These are phyloP conservation scores for Drosophila testacea DNA, from an alignment of 2,888 invertebrate species.

Conservation along the genomic window DNA sequence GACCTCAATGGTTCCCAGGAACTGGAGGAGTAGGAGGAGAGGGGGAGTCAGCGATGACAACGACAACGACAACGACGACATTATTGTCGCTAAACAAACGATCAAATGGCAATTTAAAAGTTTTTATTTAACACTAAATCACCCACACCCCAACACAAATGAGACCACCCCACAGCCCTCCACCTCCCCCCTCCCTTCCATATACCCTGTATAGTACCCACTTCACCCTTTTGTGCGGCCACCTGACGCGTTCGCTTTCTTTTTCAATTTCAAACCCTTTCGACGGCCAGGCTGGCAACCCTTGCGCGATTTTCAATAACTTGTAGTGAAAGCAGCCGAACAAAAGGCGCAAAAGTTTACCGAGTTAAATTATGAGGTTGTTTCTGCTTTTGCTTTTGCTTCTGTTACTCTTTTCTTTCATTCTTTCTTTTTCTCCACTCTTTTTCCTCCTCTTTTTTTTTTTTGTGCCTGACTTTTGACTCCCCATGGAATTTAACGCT, in stretches of 20 bases:
- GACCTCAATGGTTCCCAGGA: constrained; percentile 30
- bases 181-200: not conserved
- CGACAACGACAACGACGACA: constrained; percentile 65
- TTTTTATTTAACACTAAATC: constrained; percentile 82
- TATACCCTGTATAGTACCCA: constrained; percentile 1
- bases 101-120: constrained; percentile 84
- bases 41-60: constrained; percentile 34
- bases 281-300: constrained; percentile 53
- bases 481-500: constrained; percentile 68
- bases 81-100: constrained; percentile 84
- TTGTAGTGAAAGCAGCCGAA: constrained; percentile 70
- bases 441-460: constrained; percentile 1
- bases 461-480: constrained; percentile 59
- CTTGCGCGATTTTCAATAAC: constrained; percentile 78
- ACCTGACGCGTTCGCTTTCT: constrained; percentile 72
- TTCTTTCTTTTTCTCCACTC: constrained; percentile 12
- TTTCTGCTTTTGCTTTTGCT: constrained; percentile 54
- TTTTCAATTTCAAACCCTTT: constrained; percentile 78
- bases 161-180: constrained; percentile 27
- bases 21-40: constrained; percentile 21
- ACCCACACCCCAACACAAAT: constrained; percentile 70
- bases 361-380: constrained; percentile 78
- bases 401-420: constrained; percentile 33
- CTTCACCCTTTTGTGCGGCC: constrained; percentile 47
- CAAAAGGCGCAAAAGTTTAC: constrained; percentile 78